Evolutionary conservation across 2,113 vertebrate genomes (phyloP).

Genomic region (Muntiacus muntjak): DNA sequence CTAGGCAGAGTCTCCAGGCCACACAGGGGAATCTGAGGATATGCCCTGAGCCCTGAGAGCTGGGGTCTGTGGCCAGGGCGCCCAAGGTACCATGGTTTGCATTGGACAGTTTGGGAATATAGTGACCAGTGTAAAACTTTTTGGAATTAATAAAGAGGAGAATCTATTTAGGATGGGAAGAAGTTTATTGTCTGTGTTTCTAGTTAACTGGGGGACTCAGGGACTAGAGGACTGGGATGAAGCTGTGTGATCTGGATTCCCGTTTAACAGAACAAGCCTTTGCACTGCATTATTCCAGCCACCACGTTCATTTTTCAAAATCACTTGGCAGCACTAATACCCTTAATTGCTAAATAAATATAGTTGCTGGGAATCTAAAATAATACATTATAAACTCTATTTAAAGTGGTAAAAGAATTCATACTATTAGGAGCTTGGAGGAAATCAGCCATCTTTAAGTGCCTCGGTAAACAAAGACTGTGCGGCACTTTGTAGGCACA

Average conservation of each 20-base stretch:
- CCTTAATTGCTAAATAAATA: conserved; percentile 40
- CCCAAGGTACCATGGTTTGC: neutral
- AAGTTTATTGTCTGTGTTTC: neutral
- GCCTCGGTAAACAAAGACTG: neutral
- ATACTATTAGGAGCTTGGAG: neutral
- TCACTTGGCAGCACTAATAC: conserved; percentile 9
- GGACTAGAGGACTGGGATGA: neutral
- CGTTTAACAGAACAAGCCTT: neutral
- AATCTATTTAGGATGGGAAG: neutral
- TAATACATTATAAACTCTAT: neutral
- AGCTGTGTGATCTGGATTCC: neutral
- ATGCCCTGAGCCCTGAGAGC: neutral
- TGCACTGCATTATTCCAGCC: neutral
- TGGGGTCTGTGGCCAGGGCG: neutral
- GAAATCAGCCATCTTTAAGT: conserved; percentile 22
- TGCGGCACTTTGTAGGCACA: neutral
- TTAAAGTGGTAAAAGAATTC: conserved; percentile 1
- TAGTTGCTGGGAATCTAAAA: conserved; percentile 20
- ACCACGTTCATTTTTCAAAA: neutral
- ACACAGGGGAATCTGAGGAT: neutral
- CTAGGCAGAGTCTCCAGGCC: neutral
- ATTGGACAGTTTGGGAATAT: neutral
- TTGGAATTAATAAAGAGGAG: neutral
- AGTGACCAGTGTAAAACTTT: neutral
- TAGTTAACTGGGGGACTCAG: neutral